phyloP scores from a whole-genome alignment of 2,113 vertebrate species.

The Crotophaga sulcirostris region DNA sequence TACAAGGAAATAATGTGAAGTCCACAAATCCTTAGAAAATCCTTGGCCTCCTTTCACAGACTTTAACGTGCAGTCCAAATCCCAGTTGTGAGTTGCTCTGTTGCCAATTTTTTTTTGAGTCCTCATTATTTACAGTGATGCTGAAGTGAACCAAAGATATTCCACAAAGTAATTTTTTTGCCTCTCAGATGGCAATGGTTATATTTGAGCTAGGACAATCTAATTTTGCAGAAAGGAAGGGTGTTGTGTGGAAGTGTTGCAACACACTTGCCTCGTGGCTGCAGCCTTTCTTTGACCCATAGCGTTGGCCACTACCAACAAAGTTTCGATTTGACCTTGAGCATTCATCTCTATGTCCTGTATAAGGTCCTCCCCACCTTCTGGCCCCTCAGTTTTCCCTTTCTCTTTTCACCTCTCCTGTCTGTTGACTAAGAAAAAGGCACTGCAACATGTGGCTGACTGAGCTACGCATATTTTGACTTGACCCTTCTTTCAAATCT shows the following conservation, averaged over 20 bases:
- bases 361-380: neutral
- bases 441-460: neutral
- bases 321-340: neutral
- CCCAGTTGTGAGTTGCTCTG: neutral
- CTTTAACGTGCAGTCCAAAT: neutral
- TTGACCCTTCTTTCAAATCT: neutral
- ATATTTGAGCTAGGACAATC: neutral
- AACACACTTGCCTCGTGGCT: rapidly evolving
- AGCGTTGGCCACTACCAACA: neutral
- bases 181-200: neutral
- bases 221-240: neutral
- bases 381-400: neutral
- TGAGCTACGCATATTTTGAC: neutral
- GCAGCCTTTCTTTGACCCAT: neutral
- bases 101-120: neutral
- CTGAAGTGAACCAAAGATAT: neutral
- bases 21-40: neutral
- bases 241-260: neutral
- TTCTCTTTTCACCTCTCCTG: neutral
- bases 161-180: neutral
- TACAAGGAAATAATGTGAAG: neutral
- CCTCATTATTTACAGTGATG: neutral
- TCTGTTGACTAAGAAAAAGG: neutral
- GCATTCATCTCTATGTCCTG: neutral
- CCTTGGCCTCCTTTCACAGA: neutral